Evolutionary conservation across 2,888 invertebrate species (phyloP).

Genomic region (Elegia similella): DNA sequence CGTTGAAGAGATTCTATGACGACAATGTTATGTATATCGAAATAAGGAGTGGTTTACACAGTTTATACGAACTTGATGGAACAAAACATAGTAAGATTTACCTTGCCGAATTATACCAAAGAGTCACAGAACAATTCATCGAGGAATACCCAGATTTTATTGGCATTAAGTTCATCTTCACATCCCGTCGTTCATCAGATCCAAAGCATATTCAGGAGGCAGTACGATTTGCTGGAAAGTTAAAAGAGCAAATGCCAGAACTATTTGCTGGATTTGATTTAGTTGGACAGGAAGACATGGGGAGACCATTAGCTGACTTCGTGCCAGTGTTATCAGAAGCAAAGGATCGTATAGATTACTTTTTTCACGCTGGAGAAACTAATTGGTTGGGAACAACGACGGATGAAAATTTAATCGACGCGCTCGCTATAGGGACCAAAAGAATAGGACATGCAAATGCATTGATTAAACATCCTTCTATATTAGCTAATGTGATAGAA

Average conservation of each 20-base stretch:
- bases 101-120: slow-evolving; percentile 77
- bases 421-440: slow-evolving; percentile 86
- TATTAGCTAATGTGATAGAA: slow-evolving; percentile 79
- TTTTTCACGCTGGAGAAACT: slow-evolving; percentile 91
- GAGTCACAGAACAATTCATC: slow-evolving; percentile 80
- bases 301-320: slow-evolving; percentile 83
- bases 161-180: slow-evolving; percentile 85
- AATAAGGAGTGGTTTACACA: slow-evolving; percentile 81
- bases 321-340: slow-evolving; percentile 75
- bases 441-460: slow-evolving; percentile 91
- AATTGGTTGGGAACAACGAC: slow-evolving; percentile 85
- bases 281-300: slow-evolving; percentile 90
- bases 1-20: slow-evolving; percentile 82
- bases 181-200: slow-evolving; percentile 40
- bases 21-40: slow-evolving; percentile 88
- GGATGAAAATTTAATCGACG: slow-evolving; percentile 90
- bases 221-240: slow-evolving; percentile 47
- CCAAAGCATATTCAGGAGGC: slow-evolving; percentile 62
- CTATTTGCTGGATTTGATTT: slow-evolving; percentile 90
- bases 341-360: slow-evolving; percentile 82
- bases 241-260: slow-evolving; percentile 81
- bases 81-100: slow-evolving; percentile 75
- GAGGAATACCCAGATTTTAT: slow-evolving; percentile 83
- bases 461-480: slow-evolving; percentile 86
- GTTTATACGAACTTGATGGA: slow-evolving; percentile 84